Evolutionary conservation across 2,113 vertebrate species (phyloP).

Genomic region (Capreolus pygargus): DNA sequence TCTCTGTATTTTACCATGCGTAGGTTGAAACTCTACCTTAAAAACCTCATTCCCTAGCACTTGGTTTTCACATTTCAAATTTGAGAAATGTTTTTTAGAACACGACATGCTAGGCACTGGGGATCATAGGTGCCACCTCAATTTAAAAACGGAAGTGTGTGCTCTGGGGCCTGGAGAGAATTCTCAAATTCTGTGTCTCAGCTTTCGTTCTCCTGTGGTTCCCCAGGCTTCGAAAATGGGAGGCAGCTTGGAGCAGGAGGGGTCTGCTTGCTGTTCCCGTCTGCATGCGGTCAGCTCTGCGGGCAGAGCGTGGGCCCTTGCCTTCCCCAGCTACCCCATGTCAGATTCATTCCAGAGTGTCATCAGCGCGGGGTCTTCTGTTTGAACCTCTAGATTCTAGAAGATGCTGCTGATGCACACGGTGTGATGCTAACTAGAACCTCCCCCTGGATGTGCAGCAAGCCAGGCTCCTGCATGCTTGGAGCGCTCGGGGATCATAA

Average conservation of each 20-base stretch:
- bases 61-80: conserved; percentile 43
- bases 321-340: not conserved
- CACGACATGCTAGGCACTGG: not conserved
- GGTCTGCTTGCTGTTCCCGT: not conserved
- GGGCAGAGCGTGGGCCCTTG: not conserved
- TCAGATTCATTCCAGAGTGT: not conserved
- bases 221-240: not conserved
- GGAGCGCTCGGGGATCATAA: not conserved
- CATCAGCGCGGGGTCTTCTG: not conserved
- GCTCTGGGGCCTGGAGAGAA: not conserved
- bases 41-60: conserved; percentile 43
- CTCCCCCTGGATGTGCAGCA: not conserved
- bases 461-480: not conserved
- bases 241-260: not conserved
- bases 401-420: not conserved
- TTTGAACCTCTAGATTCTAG: not conserved
- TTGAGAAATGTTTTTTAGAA: conserved; percentile 2
- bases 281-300: not conserved
- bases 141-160: not conserved
- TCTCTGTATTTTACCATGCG: not conserved
- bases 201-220: not conserved
- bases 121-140: not conserved
- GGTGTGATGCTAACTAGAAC: not conserved
- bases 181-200: not conserved
- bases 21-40: conserved; percentile 21